Evolutionary conservation across 2,113 vertebrate genomes (phyloP).

Genomic region (Girardinichthys multiradiatus): DNA sequence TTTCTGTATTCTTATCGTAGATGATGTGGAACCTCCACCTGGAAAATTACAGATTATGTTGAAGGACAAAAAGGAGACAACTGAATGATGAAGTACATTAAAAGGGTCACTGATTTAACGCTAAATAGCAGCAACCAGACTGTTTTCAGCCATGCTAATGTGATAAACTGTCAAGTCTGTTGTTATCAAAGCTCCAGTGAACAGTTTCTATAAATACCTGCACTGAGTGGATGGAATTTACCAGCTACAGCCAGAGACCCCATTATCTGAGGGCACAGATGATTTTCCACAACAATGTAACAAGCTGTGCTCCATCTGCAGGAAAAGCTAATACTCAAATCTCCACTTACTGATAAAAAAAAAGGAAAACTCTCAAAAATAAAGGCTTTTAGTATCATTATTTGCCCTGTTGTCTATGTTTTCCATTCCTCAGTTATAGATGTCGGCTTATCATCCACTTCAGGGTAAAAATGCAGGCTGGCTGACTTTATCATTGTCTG

Average conservation of each 20-base stretch:
- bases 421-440: not conserved
- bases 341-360: slow-evolving; percentile 1
- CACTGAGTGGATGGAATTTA: slow-evolving; percentile 76
- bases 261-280: slow-evolving; percentile 53
- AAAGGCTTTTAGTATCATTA: not conserved
- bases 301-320: slow-evolving; percentile 29
- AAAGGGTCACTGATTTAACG: not conserved
- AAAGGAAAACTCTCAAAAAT: not conserved
- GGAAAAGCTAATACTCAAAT: slow-evolving; percentile 1
- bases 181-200: slow-evolving; percentile 65
- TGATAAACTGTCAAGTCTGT: slow-evolving; percentile 48
- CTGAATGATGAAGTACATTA: not conserved
- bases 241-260: slow-evolving; percentile 58
- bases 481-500: slow-evolving; percentile 7
- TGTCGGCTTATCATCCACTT: slow-evolving; percentile 7
- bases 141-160: slow-evolving; percentile 33
- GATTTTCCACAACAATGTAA: slow-evolving; percentile 66
- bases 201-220: slow-evolving; percentile 75
- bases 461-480: slow-evolving; percentile 3
- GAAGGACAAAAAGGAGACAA: not conserved
- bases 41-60: slow-evolving; percentile 26
- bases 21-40: slow-evolving; percentile 78
- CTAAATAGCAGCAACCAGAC: not conserved
- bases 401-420: slow-evolving; percentile 11
- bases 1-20: slow-evolving; percentile 58